These are phyloP conservation scores for Heliconius hortense DNA, from an alignment of 2,888 invertebrate species.

Conservation along the genomic window DNA sequence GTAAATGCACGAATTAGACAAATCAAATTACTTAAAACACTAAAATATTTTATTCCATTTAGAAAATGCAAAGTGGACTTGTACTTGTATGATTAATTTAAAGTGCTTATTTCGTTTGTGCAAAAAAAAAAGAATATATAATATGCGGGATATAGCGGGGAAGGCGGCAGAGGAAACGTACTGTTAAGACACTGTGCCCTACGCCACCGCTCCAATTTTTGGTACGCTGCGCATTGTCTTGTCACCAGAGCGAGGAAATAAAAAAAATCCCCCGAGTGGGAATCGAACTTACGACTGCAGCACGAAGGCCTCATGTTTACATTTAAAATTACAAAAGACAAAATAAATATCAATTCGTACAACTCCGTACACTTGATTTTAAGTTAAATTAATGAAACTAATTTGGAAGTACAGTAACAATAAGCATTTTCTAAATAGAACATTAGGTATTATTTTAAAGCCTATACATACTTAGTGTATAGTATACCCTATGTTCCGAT, in stretches of 20 bases:
- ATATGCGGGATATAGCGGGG: too few species aligned
- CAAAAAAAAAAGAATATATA: too few species aligned
- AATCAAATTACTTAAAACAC: constrained; percentile 49
- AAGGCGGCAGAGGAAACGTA: too few species aligned
- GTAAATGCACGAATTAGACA: constrained; percentile 64
- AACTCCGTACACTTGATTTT: background rate
- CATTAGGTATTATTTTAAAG: constrained; percentile 63
- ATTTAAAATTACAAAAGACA: too few species aligned
- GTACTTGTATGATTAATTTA: background rate
- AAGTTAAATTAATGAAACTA: background rate
- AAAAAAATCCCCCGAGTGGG: too few species aligned
- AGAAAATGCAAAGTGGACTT: background rate
- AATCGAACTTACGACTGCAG: too few species aligned
- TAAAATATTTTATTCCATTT: constrained; percentile 20
- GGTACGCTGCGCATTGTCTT: background rate
- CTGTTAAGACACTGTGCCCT: too few species aligned
- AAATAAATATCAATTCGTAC: too few species aligned
- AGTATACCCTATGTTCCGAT: constrained; percentile 75
- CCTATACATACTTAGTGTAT: constrained; percentile 60
- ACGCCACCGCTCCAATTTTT: too few species aligned
- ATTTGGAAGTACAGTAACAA: background rate
- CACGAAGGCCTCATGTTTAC: too few species aligned
- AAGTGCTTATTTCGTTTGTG: background rate
- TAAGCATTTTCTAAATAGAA: constrained; percentile 43
- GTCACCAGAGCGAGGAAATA: background rate